Conservation (phyloP, 2,888 invertebrate genomes). For the Agrenia bidenticulata region DNA sequence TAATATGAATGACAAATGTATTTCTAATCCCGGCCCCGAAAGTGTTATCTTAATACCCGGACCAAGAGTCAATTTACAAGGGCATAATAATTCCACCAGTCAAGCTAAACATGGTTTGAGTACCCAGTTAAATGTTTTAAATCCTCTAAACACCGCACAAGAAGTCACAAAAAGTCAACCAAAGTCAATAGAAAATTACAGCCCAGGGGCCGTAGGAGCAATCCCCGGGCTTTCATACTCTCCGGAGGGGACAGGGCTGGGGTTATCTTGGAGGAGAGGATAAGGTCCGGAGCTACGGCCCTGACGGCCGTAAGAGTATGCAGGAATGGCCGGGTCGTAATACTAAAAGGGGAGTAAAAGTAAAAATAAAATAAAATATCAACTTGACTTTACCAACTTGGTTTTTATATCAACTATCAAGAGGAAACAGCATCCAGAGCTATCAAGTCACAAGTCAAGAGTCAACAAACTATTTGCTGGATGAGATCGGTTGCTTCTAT, state of each 20-base stretch:
- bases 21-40: constrained; percentile 34
- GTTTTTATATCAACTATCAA: not conserved
- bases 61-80: constrained; percentile 24
- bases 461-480: too few species aligned
- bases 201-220: not conserved
- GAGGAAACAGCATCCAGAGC: too few species aligned
- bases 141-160: not conserved
- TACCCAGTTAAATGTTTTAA: constrained; percentile 13
- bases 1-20: not conserved
- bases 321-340: constrained; percentile 3
- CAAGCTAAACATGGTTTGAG: constrained; percentile 14
- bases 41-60: constrained; percentile 37
- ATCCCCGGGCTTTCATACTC: not conserved
- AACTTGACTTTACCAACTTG: not conserved
- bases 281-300: too few species aligned
- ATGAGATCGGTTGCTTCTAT: too few species aligned
- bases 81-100: constrained; percentile 37
- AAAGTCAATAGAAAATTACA: constrained; percentile 6
- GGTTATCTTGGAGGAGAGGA: too few species aligned
- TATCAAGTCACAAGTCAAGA: too few species aligned
- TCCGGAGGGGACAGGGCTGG: constrained; percentile 11
- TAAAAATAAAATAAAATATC: constrained; percentile 27
- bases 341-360: constrained; percentile 17
- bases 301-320: too few species aligned
- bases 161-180: constrained; percentile 3